Conservation (phyloP, 2,113 vertebrate species). For the Stomatorhinus ivindoensis region DNA sequence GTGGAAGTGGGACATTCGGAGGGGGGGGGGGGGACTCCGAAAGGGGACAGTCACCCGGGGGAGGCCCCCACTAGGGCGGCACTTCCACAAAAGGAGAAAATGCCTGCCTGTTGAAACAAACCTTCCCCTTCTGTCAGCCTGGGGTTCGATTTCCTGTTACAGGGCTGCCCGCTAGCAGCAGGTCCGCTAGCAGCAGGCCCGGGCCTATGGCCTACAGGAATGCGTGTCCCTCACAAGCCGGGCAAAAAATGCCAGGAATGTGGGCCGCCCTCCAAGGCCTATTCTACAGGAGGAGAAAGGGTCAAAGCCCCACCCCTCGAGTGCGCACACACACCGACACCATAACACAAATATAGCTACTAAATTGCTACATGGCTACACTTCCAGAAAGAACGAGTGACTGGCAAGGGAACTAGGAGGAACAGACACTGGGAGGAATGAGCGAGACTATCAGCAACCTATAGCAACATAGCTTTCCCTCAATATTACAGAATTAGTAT, state of each 20-base stretch:
- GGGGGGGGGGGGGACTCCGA: background rate
- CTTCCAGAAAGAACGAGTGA: background rate
- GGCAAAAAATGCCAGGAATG: constrained; percentile 39
- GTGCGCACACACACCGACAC: background rate
- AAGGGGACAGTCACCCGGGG: constrained; percentile 22
- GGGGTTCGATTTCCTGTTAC: constrained; percentile 45
- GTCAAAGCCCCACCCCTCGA: constrained; percentile 21
- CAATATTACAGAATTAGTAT: background rate
- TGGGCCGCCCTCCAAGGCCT: constrained; percentile 36
- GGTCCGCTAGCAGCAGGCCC: constrained; percentile 13
- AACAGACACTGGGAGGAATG: background rate
- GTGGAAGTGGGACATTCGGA: background rate
- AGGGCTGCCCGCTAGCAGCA: constrained; percentile 20
- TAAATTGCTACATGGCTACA: background rate
- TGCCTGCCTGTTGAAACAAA: constrained; percentile 50
- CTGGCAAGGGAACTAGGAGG: background rate
- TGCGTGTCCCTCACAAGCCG: constrained; percentile 24
- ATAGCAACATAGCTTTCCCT: background rate
- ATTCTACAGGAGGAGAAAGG: constrained; percentile 34
- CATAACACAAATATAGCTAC: background rate
- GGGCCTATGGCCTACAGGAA: constrained; percentile 31
- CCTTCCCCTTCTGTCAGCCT: constrained; percentile 44
- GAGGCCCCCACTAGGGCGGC: constrained; percentile 24
- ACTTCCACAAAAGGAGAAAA: constrained; percentile 59
- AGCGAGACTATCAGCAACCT: background rate